Evolutionary conservation across 2,797 vertebrate species (phyloP), one percentile per base, ranked within the genome.

Genomic region (Staurois parvus): DNA sequence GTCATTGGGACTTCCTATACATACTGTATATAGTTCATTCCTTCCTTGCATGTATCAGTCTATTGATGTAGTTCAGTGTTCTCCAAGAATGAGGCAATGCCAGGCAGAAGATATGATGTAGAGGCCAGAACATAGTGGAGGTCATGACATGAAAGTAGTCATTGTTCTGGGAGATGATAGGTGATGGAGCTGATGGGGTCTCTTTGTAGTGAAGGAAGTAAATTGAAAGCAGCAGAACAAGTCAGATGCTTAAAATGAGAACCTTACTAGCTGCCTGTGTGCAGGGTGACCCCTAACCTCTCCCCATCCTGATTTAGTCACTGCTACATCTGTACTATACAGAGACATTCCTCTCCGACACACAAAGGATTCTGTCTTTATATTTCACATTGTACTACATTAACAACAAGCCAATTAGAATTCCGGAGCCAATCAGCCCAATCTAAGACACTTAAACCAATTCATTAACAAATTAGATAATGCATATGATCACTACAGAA

Each of bases 151-250:
- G 30, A 72, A 67, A 30, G 45, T 7, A 19, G n/a, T 19, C 6
- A 0, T 24, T 8, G 59, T 64, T 24, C 59, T 64, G 59, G 59
- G 59, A 64, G 59, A 12, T 64, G 21, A 64, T n/a, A 52, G 7
- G 40, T 62, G 59, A 48, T 48, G 37, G 34, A 37, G 68, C 42
- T 68, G 72, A 56, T 56, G 42, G 40, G 52, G 73, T 56, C 42
- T 45, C 77, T 85, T 85, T 85, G 76, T 74, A 85, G 84, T 80
- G 5, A 13, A 69, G 32, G 9, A 24, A 37, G 40, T 26, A 52
- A 85, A 79, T 79, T 66, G 12, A 48, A 85, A 85, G 37, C 84
- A 79, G 59, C 68, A 79, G 73, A 11, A 37, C 13, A 24, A 2
- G 21, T 37, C 19, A 79, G 24, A 66, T 67, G 26, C n/a, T n/a